These are phyloP conservation scores for Malurus leucopterus DNA, from an alignment of 2,797 vertebrate species.

Conservation along the genomic window DNA sequence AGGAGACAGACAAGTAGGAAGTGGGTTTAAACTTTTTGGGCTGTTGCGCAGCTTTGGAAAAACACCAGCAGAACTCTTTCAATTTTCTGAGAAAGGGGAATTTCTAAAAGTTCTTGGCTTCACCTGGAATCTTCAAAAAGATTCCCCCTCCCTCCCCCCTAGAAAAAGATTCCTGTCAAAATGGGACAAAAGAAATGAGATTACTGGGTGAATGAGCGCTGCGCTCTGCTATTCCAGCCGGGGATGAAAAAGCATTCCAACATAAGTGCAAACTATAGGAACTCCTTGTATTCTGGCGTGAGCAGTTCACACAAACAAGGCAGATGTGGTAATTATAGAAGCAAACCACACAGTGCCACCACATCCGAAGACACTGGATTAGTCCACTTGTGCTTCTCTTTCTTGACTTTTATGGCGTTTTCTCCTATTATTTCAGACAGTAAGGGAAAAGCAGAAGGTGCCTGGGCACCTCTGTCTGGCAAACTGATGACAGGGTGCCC, in stretches of 20 bases:
- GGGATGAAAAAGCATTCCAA: neutral
- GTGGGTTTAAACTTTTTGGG: neutral
- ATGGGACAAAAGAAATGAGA: neutral
- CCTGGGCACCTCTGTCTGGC: too few species aligned
- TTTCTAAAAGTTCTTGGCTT: neutral
- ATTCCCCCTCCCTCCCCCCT: rapidly evolving
- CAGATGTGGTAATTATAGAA: neutral
- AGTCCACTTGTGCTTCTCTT: neutral
- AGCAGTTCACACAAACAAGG: neutral
- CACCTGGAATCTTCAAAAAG: neutral
- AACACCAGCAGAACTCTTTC: neutral
- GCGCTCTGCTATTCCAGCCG: neutral
- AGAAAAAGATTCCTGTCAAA: neutral
- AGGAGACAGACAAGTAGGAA: neutral
- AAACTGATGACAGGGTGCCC: too few species aligned
- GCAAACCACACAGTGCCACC: rapidly evolving
- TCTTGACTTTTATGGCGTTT: rapidly evolving
- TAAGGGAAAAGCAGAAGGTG: too few species aligned
- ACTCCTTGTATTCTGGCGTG: neutral
- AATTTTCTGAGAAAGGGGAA: neutral
- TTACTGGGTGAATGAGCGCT: neutral
- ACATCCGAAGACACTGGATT: neutral
- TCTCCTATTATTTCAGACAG: neutral
- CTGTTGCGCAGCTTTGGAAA: neutral
- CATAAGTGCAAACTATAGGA: neutral